These are phyloP conservation scores for Molanna angustata DNA, from an alignment of 2,888 invertebrate species.

Conservation along the genomic window DNA sequence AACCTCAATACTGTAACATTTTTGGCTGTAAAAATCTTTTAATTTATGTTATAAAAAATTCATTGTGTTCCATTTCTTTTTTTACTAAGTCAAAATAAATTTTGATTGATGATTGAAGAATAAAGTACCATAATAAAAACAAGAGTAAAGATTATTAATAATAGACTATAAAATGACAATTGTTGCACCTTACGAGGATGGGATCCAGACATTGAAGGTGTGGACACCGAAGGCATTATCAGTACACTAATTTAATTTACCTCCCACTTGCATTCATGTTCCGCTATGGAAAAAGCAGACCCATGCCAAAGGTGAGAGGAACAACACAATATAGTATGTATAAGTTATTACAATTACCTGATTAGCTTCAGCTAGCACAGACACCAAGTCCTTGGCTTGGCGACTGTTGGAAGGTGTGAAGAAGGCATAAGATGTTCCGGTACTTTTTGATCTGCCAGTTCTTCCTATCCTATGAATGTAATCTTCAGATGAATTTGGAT, in stretches of 20 bases:
- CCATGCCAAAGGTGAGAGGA: constrained; percentile 78
- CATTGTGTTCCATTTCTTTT: too few species aligned
- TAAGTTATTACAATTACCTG: constrained; percentile 54
- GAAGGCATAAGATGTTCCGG: constrained; percentile 93
- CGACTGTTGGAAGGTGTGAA: constrained; percentile 86
- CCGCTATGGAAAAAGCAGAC: constrained; percentile 59
- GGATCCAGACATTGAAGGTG: constrained; percentile 67
- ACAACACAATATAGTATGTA: constrained; percentile 15
- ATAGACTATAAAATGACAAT: too few species aligned
- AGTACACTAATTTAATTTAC: constrained; percentile 58
- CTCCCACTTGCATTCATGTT: constrained; percentile 76
- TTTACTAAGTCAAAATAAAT: too few species aligned
- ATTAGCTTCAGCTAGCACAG: constrained; percentile 86
- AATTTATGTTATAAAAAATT: too few species aligned
- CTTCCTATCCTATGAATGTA: constrained; percentile 95
- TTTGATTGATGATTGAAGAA: too few species aligned
- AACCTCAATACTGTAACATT: too few species aligned
- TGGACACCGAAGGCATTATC: constrained; percentile 76
- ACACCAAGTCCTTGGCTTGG: constrained; percentile 85
- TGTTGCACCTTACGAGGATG: constrained; percentile 71
- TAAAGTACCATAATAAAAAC: constrained; percentile 5
- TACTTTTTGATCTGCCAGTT: constrained; percentile 83
- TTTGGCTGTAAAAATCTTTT: too few species aligned
- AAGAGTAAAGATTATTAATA: background rate
- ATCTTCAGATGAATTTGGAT: constrained; percentile 92